A percentile compares a stretch with the other conserved stretches of the same genome.
phyloP scores from a whole-genome alignment of 2,888 invertebrate genomes.

The Lottia scabra region DNA sequence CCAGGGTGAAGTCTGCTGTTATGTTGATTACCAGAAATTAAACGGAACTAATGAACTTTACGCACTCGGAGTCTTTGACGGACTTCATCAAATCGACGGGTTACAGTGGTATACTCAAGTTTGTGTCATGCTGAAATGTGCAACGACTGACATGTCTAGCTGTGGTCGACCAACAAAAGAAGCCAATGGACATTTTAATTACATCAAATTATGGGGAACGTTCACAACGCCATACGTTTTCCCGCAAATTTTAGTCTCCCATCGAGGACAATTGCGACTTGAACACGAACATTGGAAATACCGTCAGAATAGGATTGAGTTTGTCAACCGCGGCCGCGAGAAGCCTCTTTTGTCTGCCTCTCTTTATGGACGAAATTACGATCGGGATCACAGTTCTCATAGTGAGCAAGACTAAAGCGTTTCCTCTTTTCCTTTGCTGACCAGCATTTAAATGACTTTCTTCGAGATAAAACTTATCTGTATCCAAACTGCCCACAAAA shows the following conservation, averaged over 20 bases:
- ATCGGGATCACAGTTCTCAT: conserved; percentile 9
- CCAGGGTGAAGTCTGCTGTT: conserved; percentile 43
- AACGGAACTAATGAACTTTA: conserved; percentile 30
- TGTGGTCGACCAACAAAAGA: conserved; percentile 31
- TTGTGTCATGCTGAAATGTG: conserved; percentile 43
- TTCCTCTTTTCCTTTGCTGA: no score
- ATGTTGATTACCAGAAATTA: conserved; percentile 29
- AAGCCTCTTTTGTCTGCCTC: conserved; percentile 28
- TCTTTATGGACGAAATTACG: conserved; percentile 31
- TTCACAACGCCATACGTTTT: conserved; percentile 32
- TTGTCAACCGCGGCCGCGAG: conserved; percentile 5
- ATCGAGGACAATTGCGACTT: conserved; percentile 13
- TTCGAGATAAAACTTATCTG: no score
- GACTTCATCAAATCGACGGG: conserved; percentile 42
- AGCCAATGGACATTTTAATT: conserved; percentile 28
- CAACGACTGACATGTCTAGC: conserved; percentile 5
- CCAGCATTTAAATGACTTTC: no score
- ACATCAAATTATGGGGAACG: conserved; percentile 26
- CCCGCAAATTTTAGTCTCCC: conserved; percentile 33
- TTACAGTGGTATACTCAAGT: conserved; percentile 41
- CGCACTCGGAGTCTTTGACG: conserved; percentile 51
- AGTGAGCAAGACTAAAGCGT: no score
- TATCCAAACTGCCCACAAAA: no score
- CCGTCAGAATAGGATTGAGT: conserved; percentile 12
- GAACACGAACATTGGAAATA: conserved; percentile 27